A percentile compares a stretch with the other conserved stretches of the same genome.
Conservation (phyloP, 2,797 vertebrate genomes). For the Characodon lateralis region DNA sequence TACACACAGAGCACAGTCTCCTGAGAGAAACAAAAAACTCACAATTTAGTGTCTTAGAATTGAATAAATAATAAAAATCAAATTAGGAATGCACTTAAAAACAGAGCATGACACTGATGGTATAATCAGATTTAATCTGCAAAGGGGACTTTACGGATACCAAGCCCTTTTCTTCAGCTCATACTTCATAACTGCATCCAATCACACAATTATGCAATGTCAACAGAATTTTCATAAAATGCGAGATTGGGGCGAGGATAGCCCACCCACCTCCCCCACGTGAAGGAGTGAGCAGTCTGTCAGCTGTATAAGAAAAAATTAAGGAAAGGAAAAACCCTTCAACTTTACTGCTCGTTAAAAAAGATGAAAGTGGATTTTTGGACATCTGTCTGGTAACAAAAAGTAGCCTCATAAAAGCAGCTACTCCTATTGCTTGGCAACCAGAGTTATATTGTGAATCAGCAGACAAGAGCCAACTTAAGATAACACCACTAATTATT, state of each 20-base stretch:
- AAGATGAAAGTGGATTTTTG: background rate
- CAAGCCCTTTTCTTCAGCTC: slow-evolving; percentile 1
- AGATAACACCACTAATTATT: background rate
- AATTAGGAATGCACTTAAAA: slow-evolving; percentile 16
- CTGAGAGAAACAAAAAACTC: background rate
- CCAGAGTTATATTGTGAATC: background rate
- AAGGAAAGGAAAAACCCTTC: background rate
- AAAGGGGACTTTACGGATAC: background rate
- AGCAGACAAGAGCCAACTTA: background rate
- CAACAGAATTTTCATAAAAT: background rate
- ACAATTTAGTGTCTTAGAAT: background rate
- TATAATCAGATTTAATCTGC: slow-evolving; percentile 24
- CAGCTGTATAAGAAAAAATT: background rate
- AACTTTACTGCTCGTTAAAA: background rate
- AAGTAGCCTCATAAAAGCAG: background rate
- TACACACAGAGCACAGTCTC: background rate
- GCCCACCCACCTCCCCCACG: background rate
- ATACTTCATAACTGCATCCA: background rate
- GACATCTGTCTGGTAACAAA: background rate
- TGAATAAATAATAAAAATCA: slow-evolving; percentile 7
- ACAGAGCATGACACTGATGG: background rate
- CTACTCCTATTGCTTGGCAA: background rate
- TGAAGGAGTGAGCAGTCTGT: background rate
- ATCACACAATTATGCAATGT: background rate
- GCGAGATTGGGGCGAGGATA: background rate